Evolutionary conservation across 2,797 vertebrate genomes (phyloP).

Genomic region (Gadopsis bispinosus): DNA sequence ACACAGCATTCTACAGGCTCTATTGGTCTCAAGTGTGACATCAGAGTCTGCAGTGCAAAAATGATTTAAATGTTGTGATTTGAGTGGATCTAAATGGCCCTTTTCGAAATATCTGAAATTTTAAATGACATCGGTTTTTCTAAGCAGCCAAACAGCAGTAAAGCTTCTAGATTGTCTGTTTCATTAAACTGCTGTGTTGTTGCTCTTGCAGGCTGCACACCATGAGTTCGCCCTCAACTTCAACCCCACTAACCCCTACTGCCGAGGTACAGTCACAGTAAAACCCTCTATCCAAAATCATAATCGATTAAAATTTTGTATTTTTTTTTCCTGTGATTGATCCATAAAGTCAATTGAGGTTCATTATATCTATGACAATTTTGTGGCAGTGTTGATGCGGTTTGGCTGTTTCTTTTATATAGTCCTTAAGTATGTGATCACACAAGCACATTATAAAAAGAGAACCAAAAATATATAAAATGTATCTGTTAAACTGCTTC

Average conservation of each 20-base stretch:
- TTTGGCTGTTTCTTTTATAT: too few relatives aligned
- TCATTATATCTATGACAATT: too few relatives aligned
- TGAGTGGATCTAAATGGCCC: background rate
- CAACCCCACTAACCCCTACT: conserved; percentile 90
- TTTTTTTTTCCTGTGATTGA: too few relatives aligned
- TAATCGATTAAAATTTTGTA: too few relatives aligned
- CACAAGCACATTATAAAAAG: too few relatives aligned
- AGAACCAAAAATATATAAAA: too few relatives aligned
- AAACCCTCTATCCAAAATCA: too few relatives aligned
- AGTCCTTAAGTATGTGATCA: too few relatives aligned
- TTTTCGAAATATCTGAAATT: background rate
- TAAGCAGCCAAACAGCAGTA: background rate
- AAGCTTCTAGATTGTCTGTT: background rate
- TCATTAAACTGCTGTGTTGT: conserved; percentile 29
- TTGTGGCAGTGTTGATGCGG: too few relatives aligned
- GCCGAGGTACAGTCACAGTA: conserved; percentile 85
- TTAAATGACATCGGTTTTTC: background rate
- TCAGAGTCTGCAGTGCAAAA: background rate
- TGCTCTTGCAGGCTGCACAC: conserved; percentile 85
- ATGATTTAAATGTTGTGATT: background rate
- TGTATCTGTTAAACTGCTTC: background rate
- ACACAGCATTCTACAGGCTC: background rate
- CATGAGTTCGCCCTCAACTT: conserved; percentile 97
- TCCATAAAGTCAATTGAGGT: too few relatives aligned
- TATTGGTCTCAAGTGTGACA: background rate